Base-by-base conservation (phyloP, 2,797 vertebrate species). In the Poeciliopsis presidionis region DNA sequence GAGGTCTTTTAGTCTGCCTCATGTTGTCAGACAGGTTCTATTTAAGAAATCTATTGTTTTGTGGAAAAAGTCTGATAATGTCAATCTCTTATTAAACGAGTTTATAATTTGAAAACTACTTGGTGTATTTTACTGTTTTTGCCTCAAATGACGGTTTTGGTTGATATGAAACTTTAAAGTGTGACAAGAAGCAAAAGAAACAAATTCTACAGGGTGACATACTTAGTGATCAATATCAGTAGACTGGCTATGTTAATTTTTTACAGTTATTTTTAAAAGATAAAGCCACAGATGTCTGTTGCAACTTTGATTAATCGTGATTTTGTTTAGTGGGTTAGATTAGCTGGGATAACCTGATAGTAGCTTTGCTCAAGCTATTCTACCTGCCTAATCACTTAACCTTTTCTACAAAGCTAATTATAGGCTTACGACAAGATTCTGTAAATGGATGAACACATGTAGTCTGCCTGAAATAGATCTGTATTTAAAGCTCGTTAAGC, bases 391-490 rank as follows among this genome's bases (percentile, higher is more conserved):
- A 88, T 90, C 81, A 84, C 65, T 79, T 70, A 84, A 84, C 80
- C 79, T 86, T 82, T 45, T 80, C 84, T 83, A 85, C 85, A 90
- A 87, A 82, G 79, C 84, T 93, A 92, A 92, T 91, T 89, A 92
- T 91, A 85, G 87, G 85, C 87, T 89, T 86, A 89, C 81, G 86
- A 90, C 73, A 46, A 51, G 80, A 78, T 92, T 93, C 87, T 89
- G 77, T 81, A 88, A 93, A 88, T 78, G 77, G 75, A 71, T 28
- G 18, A 73, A 36, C 78, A 85, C 83, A 84, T 92, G 81, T 84
- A 83, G 82, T 55, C 69, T 67, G 43, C 61, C 82, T 71, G 74
- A 83, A 89, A 85, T 84, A 77, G 76, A 76, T 86, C 83, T 82
- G 79, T 79, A 87, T 85, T 88, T 85, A 77, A 73, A 82, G 73